A percentile compares a stretch with the other conserved stretches of the same genome.
phyloP scores from a whole-genome alignment of 1,140 invertebrate species.

The Teleogryllus occipitalis region DNA sequence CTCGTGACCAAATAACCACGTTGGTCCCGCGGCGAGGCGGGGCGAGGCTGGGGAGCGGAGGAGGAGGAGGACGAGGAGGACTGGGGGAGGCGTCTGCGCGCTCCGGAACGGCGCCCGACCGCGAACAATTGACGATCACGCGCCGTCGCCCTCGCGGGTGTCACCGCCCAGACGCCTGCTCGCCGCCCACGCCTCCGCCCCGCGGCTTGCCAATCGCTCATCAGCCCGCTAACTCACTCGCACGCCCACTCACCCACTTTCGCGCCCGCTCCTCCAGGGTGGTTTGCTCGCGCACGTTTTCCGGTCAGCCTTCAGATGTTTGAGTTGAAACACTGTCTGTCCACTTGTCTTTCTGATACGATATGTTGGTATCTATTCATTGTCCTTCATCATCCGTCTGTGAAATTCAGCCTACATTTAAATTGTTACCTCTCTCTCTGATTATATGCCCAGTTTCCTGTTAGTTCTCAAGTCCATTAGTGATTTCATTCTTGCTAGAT shows the following conservation, averaged over 20 bases:
- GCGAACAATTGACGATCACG: conserved; percentile 3
- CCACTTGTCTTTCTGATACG: not conserved
- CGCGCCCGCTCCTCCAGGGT: not conserved
- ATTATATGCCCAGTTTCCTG: too few relatives aligned
- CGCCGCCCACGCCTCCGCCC: too few relatives aligned
- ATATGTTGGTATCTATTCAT: not conserved
- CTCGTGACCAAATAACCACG: too few relatives aligned
- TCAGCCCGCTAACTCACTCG: not conserved
- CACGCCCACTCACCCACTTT: not conserved
- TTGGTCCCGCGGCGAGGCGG: too few relatives aligned
- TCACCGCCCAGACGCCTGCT: not conserved
- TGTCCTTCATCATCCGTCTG: not conserved
- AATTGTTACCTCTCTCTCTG: not conserved
- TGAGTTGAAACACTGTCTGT: not conserved
- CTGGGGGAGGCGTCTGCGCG: not conserved
- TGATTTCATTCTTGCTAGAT: too few relatives aligned
- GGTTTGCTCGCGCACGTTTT: not conserved
- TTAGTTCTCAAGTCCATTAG: too few relatives aligned
- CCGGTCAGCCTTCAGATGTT: not conserved
- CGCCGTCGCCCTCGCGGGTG: too few relatives aligned
- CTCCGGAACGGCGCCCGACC: not conserved
- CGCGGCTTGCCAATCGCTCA: not conserved
- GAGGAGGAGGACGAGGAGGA: too few relatives aligned
- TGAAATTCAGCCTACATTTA: not conserved
- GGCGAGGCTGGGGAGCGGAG: too few relatives aligned